phyloP scores from a whole-genome alignment of 2,888 invertebrate species.

The Argyresthia goedartella region DNA sequence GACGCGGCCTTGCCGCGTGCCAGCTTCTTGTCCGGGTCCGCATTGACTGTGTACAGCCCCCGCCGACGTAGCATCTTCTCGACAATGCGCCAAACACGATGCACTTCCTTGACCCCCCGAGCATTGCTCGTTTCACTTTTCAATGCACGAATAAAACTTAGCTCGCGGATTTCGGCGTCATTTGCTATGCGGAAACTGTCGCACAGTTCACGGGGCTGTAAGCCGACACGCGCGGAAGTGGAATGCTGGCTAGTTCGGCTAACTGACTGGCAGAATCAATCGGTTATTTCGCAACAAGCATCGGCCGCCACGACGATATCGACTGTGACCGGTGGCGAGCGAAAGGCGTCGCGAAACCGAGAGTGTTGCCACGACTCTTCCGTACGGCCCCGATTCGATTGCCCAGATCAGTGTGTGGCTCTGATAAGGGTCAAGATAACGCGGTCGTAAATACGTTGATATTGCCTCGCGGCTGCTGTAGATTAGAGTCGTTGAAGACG shows the following conservation, averaged over 20 bases:
- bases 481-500: conserved; percentile 4
- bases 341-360: conserved; percentile 57
- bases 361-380: conserved; percentile 55
- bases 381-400: conserved; percentile 52
- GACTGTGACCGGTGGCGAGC: conserved; percentile 44
- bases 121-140: not conserved
- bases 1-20: conserved; percentile 29
- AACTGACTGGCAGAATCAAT: conserved; percentile 26
- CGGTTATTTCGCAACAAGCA: conserved; percentile 55
- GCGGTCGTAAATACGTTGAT: not conserved
- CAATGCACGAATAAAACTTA: not conserved
- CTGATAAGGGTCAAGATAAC: conserved; percentile 38
- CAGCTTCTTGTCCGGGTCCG: conserved; percentile 33
- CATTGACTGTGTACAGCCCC: conserved; percentile 58
- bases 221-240: conserved; percentile 31
- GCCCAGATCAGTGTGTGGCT: conserved; percentile 30
- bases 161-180: not conserved
- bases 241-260: conserved; percentile 39
- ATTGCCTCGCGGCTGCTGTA: conserved; percentile 30
- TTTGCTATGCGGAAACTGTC: not conserved
- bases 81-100: conserved; percentile 1
- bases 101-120: not conserved
- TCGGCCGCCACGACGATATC: conserved; percentile 32
- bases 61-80: conserved; percentile 52
- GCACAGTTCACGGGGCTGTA: not conserved